phyloP scores from a whole-genome alignment of 1,140 invertebrate species.

The Arctopsyche grandis region DNA sequence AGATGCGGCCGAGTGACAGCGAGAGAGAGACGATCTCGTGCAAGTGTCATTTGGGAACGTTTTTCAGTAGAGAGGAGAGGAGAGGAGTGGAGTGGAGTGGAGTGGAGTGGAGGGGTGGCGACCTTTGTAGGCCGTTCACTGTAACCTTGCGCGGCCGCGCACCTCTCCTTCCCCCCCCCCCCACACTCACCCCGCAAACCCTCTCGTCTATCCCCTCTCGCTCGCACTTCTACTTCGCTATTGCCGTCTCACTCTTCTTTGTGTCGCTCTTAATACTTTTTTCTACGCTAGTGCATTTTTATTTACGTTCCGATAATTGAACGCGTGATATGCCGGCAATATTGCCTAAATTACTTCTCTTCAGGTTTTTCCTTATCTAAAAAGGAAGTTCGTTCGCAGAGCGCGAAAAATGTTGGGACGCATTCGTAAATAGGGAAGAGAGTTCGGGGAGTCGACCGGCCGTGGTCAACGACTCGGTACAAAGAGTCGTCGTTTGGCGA shows the following conservation, averaged over 20 bases:
- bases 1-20: neutral
- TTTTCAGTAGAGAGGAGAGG: neutral
- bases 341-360: too few species aligned
- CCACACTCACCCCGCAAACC: neutral
- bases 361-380: too few species aligned
- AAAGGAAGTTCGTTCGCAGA: too few species aligned
- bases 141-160: slow-evolving; percentile 31
- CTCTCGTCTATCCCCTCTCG: neutral
- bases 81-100: neutral
- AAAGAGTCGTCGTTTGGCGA: too few species aligned
- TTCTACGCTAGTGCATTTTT: neutral
- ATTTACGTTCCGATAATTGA: too few species aligned
- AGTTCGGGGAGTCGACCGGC: too few species aligned
- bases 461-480: too few species aligned
- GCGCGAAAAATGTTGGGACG: too few species aligned
- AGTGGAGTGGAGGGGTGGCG: slow-evolving; percentile 1
- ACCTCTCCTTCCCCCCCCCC: neutral
- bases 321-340: too few species aligned
- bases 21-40: too few species aligned
- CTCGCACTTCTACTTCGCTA: neutral
- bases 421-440: too few species aligned
- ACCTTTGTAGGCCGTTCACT: slow-evolving; percentile 45
- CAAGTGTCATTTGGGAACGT: neutral
- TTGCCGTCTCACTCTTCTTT: slow-evolving; percentile 4
- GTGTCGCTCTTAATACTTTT: neutral